Evolutionary conservation across 2,113 vertebrate genomes (phyloP).

Genomic region (Azemiops feae): DNA sequence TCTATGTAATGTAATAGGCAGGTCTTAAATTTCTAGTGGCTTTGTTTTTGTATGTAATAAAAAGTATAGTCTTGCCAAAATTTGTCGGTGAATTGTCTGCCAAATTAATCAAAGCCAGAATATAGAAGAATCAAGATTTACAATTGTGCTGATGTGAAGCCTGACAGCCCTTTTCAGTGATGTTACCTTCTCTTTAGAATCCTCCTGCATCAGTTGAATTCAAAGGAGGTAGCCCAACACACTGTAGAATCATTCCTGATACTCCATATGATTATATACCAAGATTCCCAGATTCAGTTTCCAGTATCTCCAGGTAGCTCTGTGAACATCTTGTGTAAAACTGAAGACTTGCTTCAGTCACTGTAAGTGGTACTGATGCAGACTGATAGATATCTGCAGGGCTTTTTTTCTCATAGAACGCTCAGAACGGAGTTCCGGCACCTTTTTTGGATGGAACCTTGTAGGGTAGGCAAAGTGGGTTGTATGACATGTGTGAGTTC

Average conservation of each 20-base stretch:
- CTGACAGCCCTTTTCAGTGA: not conserved
- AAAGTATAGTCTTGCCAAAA: not conserved
- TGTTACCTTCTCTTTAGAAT: not conserved
- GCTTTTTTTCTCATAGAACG: too few relatives aligned
- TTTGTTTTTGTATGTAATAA: not conserved
- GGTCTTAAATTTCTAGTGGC: not conserved
- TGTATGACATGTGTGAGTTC: too few relatives aligned
- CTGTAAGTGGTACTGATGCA: not conserved
- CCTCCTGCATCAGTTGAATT: not conserved
- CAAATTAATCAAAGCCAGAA: not conserved
- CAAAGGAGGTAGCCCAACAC: not conserved
- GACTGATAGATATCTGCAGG: not conserved
- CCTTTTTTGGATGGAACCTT: too few relatives aligned
- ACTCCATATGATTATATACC: not conserved
- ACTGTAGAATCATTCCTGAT: not conserved
- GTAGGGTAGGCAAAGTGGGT: too few relatives aligned
- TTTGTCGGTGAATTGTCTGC: not conserved
- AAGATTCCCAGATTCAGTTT: not conserved
- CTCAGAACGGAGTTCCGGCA: too few relatives aligned
- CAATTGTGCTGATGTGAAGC: not conserved
- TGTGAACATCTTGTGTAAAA: not conserved
- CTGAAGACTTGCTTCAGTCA: not conserved
- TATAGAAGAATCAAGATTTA: not conserved
- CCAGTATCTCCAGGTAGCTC: not conserved
- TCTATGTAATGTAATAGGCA: not conserved